Evolutionary conservation across 1,140 invertebrate species (phyloP).

Genomic region (Linepithema humile): DNA sequence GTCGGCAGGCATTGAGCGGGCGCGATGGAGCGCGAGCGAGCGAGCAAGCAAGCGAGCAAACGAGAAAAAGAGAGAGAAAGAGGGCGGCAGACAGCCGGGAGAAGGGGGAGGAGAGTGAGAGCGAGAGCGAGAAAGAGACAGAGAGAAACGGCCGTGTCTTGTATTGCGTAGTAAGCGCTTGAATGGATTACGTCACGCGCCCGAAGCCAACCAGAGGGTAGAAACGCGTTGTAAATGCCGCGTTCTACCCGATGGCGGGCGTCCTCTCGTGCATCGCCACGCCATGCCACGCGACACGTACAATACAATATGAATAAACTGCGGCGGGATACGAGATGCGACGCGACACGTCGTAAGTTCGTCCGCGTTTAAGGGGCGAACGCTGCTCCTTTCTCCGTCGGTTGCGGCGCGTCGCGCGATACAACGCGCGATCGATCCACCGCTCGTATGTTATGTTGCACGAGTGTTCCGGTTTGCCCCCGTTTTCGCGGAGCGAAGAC

Average conservation of each 20-base stretch:
- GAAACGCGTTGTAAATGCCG: slow-evolving; percentile 39
- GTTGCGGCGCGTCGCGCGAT: not conserved
- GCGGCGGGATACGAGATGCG: not conserved
- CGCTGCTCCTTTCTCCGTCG: slow-evolving; percentile 27
- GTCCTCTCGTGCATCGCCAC: not conserved
- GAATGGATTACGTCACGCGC: slow-evolving; percentile 79
- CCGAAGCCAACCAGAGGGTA: slow-evolving; percentile 63
- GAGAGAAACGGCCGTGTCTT: slow-evolving; percentile 46
- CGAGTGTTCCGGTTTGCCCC: slow-evolving; percentile 34
- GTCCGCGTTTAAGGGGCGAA: not conserved
- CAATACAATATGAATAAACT: not conserved
- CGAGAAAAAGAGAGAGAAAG: not conserved
- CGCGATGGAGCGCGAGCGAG: slow-evolving; percentile 23
- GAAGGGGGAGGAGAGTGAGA: not conserved
- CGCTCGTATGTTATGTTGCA: slow-evolving; percentile 23
- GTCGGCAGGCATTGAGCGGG: slow-evolving; percentile 49
- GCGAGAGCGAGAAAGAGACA: not conserved
- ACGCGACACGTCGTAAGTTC: not conserved
- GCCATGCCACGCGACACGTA: slow-evolving; percentile 15
- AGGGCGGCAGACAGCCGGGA: not conserved
- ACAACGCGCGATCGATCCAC: slow-evolving; percentile 33
- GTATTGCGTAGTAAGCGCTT: slow-evolving; percentile 79
- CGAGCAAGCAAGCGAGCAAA: not conserved
- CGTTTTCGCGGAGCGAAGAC: not conserved
- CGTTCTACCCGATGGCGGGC: slow-evolving; percentile 2